Evolutionary conservation across 2,113 vertebrate genomes (phyloP).

Genomic region (Bambusicola thoracicus): DNA sequence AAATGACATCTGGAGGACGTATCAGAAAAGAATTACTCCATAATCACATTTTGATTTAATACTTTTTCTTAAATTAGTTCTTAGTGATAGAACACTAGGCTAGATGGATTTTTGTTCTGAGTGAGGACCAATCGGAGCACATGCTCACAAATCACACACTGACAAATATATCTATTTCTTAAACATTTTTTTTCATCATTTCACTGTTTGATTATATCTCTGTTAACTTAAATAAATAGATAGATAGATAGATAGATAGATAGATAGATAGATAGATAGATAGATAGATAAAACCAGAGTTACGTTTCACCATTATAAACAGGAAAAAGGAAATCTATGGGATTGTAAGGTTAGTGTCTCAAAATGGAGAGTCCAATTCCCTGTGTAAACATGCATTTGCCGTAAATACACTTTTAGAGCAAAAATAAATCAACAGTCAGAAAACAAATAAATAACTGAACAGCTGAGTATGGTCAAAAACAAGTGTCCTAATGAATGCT

Average conservation of each 20-base stretch:
- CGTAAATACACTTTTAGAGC: background rate
- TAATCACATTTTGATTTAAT: background rate
- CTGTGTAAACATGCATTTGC: background rate
- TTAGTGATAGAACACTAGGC: background rate
- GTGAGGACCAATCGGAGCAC: background rate
- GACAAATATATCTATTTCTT: background rate
- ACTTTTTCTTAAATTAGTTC: background rate
- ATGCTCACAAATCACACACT: background rate
- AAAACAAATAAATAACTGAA: constrained; percentile 5
- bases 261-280: background rate
- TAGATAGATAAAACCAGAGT: background rate
- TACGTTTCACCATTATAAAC: background rate
- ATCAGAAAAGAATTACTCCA: background rate
- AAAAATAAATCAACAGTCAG: constrained; percentile 3
- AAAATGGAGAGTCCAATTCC: background rate
- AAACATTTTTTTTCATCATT: background rate
- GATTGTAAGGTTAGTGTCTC: background rate
- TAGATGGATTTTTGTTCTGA: background rate
- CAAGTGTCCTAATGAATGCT: background rate
- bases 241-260: background rate
- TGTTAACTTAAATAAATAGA: background rate
- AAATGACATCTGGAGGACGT: background rate
- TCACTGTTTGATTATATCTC: background rate
- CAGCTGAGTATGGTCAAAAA: background rate
- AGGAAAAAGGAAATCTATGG: background rate